Base-by-base conservation (phyloP, 2,113 vertebrate species). In the Sinocyclocheilus anshuiensis region DNA sequence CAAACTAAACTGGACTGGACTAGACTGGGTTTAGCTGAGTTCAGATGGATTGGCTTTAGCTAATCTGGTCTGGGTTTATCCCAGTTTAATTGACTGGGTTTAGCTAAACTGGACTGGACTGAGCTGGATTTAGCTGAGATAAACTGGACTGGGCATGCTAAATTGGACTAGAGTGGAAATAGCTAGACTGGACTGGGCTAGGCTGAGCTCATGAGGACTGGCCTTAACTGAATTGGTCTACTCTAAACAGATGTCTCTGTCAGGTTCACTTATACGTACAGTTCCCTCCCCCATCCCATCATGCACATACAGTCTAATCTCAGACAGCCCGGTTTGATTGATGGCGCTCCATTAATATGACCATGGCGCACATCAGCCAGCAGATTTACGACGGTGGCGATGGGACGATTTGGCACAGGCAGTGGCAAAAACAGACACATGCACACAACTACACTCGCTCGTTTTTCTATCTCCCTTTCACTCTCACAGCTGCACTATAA, bases 371-470 rank as follows among this genome's bases (percentile, higher is more conserved):
- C 87, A 89, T 91, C 87, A 87, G 79, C 36, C 74, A 26, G 12
- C 59, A 81, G 89, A 91, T 90, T 91, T 91, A 89, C 81, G 48
- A 76, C 39, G 13, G 18, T 33, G 18, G 85, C 10, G 82, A 86
- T 24, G 71, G 75, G 33, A 69, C 59, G 26, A 74, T 86, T 67
- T 89, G 87, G 86, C 90, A 87, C 79, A 42, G 50, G 22, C 65
- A 39, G 18, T 75, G 72, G 72, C 72, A 33, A 33, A 84, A 61
- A 59, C 65, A 88, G 39, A 71, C 26, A 24, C 87, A 74, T 45
- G 48, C 53, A 26, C 76, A 67, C 84, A 57, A 57, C 22, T 36
- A 24, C 39, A 59, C 26, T 63, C 22, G 13, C 20, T 72, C 50
- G 3, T 20, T 33, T 69, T 48, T 83, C 72, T 55, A 42, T 81